Conservation (phyloP, 1,140 invertebrate genomes). For the Tribolium castaneum region DNA sequence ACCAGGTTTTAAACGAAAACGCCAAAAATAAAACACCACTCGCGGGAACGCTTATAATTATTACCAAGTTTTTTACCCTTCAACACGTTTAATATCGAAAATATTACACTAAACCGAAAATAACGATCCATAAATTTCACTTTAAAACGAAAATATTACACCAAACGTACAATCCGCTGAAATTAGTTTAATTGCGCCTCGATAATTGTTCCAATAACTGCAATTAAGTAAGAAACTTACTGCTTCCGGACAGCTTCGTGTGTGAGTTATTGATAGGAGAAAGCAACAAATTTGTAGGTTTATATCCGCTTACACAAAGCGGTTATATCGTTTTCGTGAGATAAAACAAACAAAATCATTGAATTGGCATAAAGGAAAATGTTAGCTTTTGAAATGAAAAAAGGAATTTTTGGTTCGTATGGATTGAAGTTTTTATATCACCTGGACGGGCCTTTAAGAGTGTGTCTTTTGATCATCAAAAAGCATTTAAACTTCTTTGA, state of each 20-base stretch:
- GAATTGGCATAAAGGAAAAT: neutral
- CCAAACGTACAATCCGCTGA: neutral
- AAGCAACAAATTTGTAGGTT: neutral
- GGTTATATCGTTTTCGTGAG: neutral
- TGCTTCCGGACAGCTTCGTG: neutral
- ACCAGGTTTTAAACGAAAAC: conserved; percentile 25
- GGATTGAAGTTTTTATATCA: neutral
- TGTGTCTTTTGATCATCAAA: neutral
- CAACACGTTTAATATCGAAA: neutral
- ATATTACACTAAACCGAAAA: conserved; percentile 8
- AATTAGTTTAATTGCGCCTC: neutral
- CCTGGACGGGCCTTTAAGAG: too few relatives aligned
- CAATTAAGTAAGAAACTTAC: neutral
- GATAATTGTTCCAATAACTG: neutral
- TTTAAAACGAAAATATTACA: neutral
- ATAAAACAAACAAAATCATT: conserved; percentile 8
- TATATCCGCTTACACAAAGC: neutral
- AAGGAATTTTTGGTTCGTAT: neutral
- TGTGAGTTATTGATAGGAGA: neutral
- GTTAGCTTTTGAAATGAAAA: neutral
- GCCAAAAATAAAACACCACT: conserved; percentile 25
- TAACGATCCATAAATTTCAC: neutral
- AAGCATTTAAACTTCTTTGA: neutral
- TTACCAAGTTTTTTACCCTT: conserved; percentile 1
- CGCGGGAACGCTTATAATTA: conserved; percentile 22